Percentiles rank a stretch among this genome's conserved stretches.
These are phyloP conservation scores for Euspilapteryx auroguttella DNA, from an alignment of 2,888 invertebrate species.

Conservation along the genomic window DNA sequence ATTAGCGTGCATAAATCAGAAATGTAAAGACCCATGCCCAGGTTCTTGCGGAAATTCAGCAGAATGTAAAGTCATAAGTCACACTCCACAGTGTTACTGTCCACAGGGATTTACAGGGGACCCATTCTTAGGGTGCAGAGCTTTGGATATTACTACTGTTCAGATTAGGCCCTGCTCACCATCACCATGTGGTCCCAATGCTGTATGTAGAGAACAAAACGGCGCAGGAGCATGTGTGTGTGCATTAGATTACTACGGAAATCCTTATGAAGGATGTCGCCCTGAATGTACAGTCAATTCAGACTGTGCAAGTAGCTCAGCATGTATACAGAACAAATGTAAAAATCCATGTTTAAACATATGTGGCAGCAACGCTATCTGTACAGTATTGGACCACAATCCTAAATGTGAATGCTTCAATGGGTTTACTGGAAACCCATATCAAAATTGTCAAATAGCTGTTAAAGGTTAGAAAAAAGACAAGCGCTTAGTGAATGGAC, in stretches of 20 bases:
- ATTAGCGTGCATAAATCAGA: constrained; percentile 71
- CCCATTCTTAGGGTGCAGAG: constrained; percentile 62
- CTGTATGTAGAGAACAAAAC: constrained; percentile 68
- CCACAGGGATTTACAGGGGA: constrained; percentile 64
- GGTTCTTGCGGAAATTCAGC: constrained; percentile 74
- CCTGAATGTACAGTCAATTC: constrained; percentile 76
- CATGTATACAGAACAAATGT: constrained; percentile 75
- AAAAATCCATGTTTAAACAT: constrained; percentile 74
- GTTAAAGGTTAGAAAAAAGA: constrained; percentile 22
- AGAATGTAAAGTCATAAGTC: constrained; percentile 73
- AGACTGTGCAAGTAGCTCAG: constrained; percentile 70
- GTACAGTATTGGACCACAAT: constrained; percentile 71
- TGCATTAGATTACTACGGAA: constrained; percentile 69
- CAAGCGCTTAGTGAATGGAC: no score
- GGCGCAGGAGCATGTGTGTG: constrained; percentile 72
- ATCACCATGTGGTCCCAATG: constrained; percentile 74
- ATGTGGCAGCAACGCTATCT: constrained; percentile 74
- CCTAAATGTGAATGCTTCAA: constrained; percentile 69
- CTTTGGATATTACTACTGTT: constrained; percentile 33
- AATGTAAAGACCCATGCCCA: constrained; percentile 75
- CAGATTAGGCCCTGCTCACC: constrained; percentile 66
- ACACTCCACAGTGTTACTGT: constrained; percentile 76
- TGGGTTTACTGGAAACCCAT: constrained; percentile 65
- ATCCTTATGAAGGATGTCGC: constrained; percentile 77
- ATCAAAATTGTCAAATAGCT: constrained; percentile 52